Evolutionary conservation across 1,140 invertebrate genomes (phyloP).

Genomic region (Apis cerana): DNA sequence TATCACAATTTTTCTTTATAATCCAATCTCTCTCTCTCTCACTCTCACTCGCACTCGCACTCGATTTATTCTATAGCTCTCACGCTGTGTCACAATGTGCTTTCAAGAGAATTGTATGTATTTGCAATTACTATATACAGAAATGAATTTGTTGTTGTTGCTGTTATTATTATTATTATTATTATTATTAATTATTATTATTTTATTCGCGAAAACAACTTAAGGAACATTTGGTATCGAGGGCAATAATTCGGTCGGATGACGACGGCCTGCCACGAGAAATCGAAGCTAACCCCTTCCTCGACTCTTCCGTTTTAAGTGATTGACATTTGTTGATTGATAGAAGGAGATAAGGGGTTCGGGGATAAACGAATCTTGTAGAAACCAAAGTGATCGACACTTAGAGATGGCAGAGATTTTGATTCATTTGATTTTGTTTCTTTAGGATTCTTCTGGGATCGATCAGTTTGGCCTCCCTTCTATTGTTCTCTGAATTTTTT

Average conservation of each 20-base stretch:
- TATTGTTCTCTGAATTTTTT: no score
- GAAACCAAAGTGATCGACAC: no score
- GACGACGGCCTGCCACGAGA: slow-evolving; percentile 47
- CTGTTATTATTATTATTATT: background rate
- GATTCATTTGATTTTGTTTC: no score
- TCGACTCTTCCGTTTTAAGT: background rate
- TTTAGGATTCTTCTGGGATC: no score
- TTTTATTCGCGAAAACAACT: slow-evolving; percentile 56
- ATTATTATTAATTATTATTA: background rate
- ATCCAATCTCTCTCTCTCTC: background rate
- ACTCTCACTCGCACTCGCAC: background rate
- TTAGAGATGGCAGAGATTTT: no score
- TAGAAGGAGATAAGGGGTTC: no score
- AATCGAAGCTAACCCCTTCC: slow-evolving; percentile 19
- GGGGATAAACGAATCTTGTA: no score
- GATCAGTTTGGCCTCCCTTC: no score
- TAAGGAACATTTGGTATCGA: slow-evolving; percentile 68
- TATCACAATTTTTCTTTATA: slow-evolving; percentile 46
- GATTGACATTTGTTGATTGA: background rate
- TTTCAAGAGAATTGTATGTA: slow-evolving; percentile 31
- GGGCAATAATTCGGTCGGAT: slow-evolving; percentile 61
- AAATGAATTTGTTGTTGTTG: slow-evolving; percentile 34
- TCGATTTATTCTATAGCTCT: slow-evolving; percentile 8
- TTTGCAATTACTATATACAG: slow-evolving; percentile 57
- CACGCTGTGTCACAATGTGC: slow-evolving; percentile 31